Percentiles rank a stretch among this genome's conserved stretches.
phyloP scores from a whole-genome alignment of 1,140 invertebrate genomes.

The Schlechtendalia chinensis region DNA sequence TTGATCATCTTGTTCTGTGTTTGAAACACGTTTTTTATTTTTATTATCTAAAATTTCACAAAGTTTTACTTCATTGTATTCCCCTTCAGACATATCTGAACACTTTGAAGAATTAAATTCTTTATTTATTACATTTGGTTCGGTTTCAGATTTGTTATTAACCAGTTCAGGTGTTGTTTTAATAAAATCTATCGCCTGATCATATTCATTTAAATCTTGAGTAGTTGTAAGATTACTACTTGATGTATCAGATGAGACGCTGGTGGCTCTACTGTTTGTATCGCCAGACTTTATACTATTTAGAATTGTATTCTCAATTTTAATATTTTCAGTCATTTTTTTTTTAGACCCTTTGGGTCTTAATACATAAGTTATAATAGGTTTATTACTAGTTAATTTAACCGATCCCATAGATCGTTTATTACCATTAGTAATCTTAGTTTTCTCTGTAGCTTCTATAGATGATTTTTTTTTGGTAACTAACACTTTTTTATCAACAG shows the following conservation, averaged over 20 bases:
- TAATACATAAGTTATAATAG: slow-evolving; percentile 8
- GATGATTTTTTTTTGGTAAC: not conserved
- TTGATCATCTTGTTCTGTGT: not conserved
- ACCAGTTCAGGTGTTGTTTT: not conserved
- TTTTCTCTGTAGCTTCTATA: not conserved
- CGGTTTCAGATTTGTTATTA: not conserved
- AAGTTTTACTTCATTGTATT: not conserved
- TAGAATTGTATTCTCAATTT: not conserved
- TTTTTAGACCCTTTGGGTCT: slow-evolving; percentile 3
- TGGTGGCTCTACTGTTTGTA: not conserved
- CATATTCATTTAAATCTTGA: not conserved
- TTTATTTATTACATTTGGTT: not conserved
- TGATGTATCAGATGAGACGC: not conserved
- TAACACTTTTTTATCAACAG: not conserved
- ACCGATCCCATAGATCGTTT: not conserved
- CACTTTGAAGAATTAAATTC: not conserved
- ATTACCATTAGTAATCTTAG: not conserved
- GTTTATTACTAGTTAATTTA: slow-evolving; percentile 9
- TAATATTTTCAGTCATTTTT: not conserved
- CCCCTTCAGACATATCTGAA: not conserved
- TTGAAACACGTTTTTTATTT: not conserved
- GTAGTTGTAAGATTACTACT: not conserved
- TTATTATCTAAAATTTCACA: not conserved
- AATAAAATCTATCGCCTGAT: not conserved
- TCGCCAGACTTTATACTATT: not conserved